phyloP scores from a whole-genome alignment of 2,888 invertebrate species.

The Quadroppia sp. region DNA sequence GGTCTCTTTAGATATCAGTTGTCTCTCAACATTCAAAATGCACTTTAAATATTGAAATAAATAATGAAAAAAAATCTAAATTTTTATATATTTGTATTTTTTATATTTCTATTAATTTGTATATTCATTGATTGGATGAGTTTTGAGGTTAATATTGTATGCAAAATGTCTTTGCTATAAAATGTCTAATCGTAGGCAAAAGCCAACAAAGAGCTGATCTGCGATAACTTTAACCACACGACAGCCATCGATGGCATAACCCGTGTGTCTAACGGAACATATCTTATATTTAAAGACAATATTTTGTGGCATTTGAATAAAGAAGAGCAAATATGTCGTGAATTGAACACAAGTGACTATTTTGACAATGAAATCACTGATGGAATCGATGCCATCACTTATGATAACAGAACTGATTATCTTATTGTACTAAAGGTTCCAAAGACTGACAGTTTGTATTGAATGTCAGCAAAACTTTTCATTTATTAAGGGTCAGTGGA shows the following conservation, averaged over 20 bases:
- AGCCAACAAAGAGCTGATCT: background rate
- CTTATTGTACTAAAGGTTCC: background rate
- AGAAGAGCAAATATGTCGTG: background rate
- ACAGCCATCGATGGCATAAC: conserved; percentile 8
- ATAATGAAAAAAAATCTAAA: too few relatives aligned
- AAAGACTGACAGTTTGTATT: too few relatives aligned
- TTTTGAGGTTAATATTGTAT: too few relatives aligned
- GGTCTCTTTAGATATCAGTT: too few relatives aligned
- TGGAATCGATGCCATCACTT: conserved; percentile 15
- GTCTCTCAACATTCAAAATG: too few relatives aligned
- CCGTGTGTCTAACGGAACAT: background rate
- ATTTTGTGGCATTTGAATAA: background rate
- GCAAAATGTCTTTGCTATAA: background rate
- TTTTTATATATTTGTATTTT: too few relatives aligned
- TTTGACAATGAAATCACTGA: background rate
- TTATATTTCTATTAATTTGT: too few relatives aligned
- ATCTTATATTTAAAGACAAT: background rate
- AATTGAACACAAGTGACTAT: background rate
- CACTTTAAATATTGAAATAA: too few relatives aligned
- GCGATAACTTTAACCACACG: background rate
- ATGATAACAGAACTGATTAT: background rate
- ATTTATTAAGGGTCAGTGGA: background rate
- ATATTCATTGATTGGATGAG: too few relatives aligned
- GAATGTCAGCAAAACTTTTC: too few relatives aligned
- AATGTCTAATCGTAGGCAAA: background rate